Evolutionary conservation across 2,113 vertebrate species (phyloP), one percentile per base, ranked within the genome.

Genomic region (Ramphastos sulfuratus): DNA sequence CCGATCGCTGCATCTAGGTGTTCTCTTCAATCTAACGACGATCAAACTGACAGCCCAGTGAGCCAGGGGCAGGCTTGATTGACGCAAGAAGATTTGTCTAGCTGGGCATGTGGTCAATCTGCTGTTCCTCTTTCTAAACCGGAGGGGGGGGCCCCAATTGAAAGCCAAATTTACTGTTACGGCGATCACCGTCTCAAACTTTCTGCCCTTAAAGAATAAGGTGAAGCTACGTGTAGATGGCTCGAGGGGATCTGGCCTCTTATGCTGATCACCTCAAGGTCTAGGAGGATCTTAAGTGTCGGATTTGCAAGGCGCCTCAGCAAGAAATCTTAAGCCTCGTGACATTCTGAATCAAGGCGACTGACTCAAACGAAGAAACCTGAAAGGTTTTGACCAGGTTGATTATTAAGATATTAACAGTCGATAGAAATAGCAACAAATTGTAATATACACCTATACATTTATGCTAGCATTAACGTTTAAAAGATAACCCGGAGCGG

Each of bases 341-440:
- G 98, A 98, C 98, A 98, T 98, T 98, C 98, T 98, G 98, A 99
- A 99, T 98, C 98, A 98, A 98, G 98, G 98, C 98, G 98, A 98
- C 98, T 98, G 98, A 98, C 98, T 98, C 98, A 98, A 99, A 98
- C 98, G 98, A 98, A 98, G 98, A 98, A 98, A 99, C 98, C 98
- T 98, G 98, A 98, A 99, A 99, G 98, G 98, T 98, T 98, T 98
- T 98, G 98, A 99, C 98, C 98, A 98, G 98, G 98, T 98, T 98
- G 98, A 98, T 98, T 97, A 98, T 98, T 98, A 98, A 98, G 94
- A 98, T 98, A 98, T 90, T 96, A 98, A 97, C 97, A 98, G 96
- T 97, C 55, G 96, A 92, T 69, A 69, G 75, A 27, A 91, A 33
- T 81, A 86, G 76, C 76, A 90, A 90, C 23, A 91, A 80, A 90